Percentiles rank a stretch among this genome's conserved stretches.
These are phyloP conservation scores for Dipodomys stephensi DNA, from an alignment of 2,113 vertebrate species.

Conservation along the genomic window DNA sequence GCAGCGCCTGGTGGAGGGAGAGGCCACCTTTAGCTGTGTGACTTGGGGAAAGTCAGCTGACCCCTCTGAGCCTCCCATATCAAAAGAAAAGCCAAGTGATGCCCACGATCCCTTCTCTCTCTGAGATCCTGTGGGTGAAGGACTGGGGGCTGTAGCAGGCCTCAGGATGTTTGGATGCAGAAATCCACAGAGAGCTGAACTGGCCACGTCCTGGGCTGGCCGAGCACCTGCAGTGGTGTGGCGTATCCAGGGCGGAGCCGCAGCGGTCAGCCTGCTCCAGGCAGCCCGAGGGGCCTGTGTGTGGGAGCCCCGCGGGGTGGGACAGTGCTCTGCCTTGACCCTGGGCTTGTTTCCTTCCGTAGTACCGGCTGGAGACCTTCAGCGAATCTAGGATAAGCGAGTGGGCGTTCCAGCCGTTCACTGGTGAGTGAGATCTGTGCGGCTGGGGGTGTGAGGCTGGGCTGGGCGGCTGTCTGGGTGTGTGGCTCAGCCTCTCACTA, in stretches of 20 bases:
- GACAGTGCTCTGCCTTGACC: too few relatives aligned
- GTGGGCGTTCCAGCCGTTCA: conserved; percentile 89
- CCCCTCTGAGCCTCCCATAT: neutral
- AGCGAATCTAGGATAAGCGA: conserved; percentile 90
- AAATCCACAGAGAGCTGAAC: too few relatives aligned
- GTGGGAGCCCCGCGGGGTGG: too few relatives aligned
- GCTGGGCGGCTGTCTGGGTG: neutral
- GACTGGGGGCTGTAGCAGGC: too few relatives aligned
- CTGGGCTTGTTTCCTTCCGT: neutral
- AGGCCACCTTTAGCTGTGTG: neutral
- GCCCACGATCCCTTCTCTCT: neutral
- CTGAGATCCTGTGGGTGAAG: too few relatives aligned
- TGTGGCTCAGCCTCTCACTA: neutral
- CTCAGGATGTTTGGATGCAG: too few relatives aligned
- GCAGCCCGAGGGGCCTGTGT: too few relatives aligned
- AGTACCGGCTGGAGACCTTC: conserved; percentile 93
- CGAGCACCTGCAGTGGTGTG: too few relatives aligned
- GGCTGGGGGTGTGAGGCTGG: neutral
- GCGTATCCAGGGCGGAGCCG: too few relatives aligned
- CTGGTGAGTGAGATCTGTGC: conserved; percentile 73
- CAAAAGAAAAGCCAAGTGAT: neutral
- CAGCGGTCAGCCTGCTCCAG: too few relatives aligned
- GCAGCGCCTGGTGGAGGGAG: neutral
- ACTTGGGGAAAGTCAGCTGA: neutral
- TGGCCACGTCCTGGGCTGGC: too few relatives aligned